Evolutionary conservation across 2,888 invertebrate species (phyloP).

Genomic region (Podabrus alpinus): DNA sequence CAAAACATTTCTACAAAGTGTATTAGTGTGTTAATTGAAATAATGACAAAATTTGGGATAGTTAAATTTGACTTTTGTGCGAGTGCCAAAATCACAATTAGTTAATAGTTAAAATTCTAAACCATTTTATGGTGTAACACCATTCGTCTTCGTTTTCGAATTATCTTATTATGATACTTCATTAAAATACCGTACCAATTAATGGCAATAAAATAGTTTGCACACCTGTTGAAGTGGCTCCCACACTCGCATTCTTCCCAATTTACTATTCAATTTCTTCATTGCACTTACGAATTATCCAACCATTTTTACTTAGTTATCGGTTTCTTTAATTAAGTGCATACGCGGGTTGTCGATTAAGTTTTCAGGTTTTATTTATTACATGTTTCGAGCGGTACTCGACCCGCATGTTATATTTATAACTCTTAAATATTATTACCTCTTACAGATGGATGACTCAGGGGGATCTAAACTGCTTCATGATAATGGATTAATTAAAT

Average conservation of each 20-base stretch:
- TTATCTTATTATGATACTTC: conserved; percentile 13
- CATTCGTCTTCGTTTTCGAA: conserved; percentile 26
- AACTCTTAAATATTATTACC: background rate
- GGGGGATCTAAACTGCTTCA: background rate
- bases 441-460: background rate
- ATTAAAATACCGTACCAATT: conserved; percentile 30
- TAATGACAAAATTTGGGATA: conserved; percentile 9
- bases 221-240: conserved; percentile 23
- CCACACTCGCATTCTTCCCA: conserved; percentile 7
- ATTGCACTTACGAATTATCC: background rate
- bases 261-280: background rate
- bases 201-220: conserved; percentile 27
- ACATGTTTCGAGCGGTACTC: background rate
- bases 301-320: background rate
- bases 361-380: background rate
- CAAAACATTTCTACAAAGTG: background rate
- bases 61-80: conserved; percentile 11
- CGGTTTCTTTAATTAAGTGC: background rate
- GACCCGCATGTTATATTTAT: background rate
- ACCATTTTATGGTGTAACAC: conserved; percentile 20
- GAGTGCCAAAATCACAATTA: conserved; percentile 16
- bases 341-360: background rate
- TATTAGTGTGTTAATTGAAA: conserved; percentile 8
- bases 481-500: background rate
- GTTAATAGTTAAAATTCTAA: conserved; percentile 24